Conservation (phyloP, 2,888 invertebrate species). For the Brachypalpus laphriformis region DNA sequence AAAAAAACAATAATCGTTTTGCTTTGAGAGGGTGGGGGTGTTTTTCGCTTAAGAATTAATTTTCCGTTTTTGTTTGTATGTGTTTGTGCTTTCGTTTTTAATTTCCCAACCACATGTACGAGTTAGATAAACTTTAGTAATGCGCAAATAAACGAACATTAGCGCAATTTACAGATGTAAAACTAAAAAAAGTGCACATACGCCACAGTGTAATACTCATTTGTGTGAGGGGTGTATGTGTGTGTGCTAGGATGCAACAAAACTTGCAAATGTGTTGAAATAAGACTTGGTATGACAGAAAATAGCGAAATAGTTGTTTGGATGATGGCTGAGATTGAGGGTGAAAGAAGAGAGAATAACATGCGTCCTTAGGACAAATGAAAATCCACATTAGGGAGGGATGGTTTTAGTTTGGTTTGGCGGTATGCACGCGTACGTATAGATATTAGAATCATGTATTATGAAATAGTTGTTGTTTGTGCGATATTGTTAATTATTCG, state of each 20-base stretch:
- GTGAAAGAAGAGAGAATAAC: not conserved
- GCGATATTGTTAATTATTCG: conserved; percentile 33
- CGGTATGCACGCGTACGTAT: not conserved
- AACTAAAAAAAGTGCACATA: conserved; percentile 16
- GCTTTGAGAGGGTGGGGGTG: not conserved
- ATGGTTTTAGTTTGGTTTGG: not conserved
- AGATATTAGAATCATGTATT: conserved; percentile 1
- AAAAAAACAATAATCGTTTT: conserved; percentile 32
- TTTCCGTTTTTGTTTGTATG: not conserved
- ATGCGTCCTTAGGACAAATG: conserved; percentile 4
- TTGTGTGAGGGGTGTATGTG: not conserved
- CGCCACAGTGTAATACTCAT: not conserved
- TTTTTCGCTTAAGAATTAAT: conserved; percentile 25
- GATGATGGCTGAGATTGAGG: not conserved
- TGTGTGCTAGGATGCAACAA: not conserved
- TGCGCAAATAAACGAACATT: conserved; percentile 46
- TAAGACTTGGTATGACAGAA: conserved; percentile 21
- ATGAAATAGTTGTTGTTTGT: conserved; percentile 22
- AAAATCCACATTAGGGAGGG: conserved; percentile 21
- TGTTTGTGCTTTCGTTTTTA: conserved; percentile 30
- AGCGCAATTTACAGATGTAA: not conserved
- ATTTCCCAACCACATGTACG: conserved; percentile 15
- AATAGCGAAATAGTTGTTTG: not conserved
- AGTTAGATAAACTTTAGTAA: conserved; percentile 29
- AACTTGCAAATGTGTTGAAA: conserved; percentile 48